Base-by-base conservation (phyloP, 2,888 invertebrate species). In the Neoaliturus tenellus region DNA sequence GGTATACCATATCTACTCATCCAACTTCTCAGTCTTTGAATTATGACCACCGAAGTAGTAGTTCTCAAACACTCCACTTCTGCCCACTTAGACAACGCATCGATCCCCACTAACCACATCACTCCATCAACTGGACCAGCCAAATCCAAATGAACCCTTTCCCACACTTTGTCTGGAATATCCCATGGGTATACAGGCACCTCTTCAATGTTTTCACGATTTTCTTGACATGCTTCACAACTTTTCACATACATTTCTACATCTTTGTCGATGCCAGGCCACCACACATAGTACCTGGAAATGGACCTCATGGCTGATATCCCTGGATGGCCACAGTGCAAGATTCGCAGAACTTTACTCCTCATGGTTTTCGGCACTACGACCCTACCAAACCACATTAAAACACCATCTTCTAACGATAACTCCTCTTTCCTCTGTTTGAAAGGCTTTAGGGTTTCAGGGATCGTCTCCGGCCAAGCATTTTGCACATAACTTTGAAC, bases 141-240 rank as follows among this genome's bases (percentile, higher is more conserved):
- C 12, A 80, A 23, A 62, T 83, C 80, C n/a, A 83, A n/a, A 33
- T 83, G 83, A n/a, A 83, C 48, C 44, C 84, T 17, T 58, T 80
- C 84, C 41, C 41, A 71, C 3, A 39, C 41, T 71, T 39, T 71
- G 12, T 71, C 41, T 1, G 71, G 71, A n/a, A 71, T 39, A 41
- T 71, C 41, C 71, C 71, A 71, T 0, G 71, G 71, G 23, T 71
- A 71, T 23, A 71, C 10, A 3, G 41, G 71, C 10, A 71, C 71
- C 23, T 71, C 71, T 41, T 71, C 71, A 5, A 71, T 71, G 71
- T 39, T 71, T 8, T 71, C 71, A 10, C 41, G 17, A 28, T 71
- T 71, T 23, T 71, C 3, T 39, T 71, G 71, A 20, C 71, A 71
- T 14, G 71, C 12, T 25, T 0, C 14, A 39, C 71, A 81, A 0